phyloP scores from a whole-genome alignment of 2,113 vertebrate species.

The Eulacestoma nigropectus region DNA sequence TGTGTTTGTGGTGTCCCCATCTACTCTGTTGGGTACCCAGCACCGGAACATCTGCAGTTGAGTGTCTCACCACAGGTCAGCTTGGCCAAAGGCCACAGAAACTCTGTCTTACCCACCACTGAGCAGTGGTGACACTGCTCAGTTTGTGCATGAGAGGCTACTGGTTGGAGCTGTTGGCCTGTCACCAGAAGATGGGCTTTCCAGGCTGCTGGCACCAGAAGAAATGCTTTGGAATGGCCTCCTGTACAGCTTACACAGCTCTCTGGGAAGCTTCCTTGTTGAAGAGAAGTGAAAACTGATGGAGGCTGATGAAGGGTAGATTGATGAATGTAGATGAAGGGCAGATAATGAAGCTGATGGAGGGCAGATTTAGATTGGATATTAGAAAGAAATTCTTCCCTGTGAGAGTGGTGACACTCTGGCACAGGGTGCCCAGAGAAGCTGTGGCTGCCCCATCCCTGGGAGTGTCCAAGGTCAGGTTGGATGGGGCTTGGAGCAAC shows the following conservation, averaged over 20 bases:
- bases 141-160: not conserved
- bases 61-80: not conserved
- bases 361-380: not conserved
- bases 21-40: not conserved
- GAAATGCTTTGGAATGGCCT: not conserved
- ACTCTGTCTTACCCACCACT: not conserved
- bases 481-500: fast-evolving
- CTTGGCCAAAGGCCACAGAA: not conserved
- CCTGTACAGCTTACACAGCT: fast-evolving
- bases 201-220: not conserved
- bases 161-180: not conserved
- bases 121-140: not conserved
- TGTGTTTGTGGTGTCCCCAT: not conserved
- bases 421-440: not conserved
- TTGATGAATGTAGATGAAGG: not conserved
- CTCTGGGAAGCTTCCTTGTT: not conserved
- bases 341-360: not conserved
- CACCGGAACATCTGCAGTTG: not conserved
- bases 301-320: not conserved
- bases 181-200: not conserved
- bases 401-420: not conserved
- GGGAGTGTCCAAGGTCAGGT: fast-evolving
- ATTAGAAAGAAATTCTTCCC: not conserved
- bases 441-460: not conserved
- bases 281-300: not conserved